Evolutionary conservation across 2,113 vertebrate species (phyloP).

Genomic region (Hepsetus odoe): DNA sequence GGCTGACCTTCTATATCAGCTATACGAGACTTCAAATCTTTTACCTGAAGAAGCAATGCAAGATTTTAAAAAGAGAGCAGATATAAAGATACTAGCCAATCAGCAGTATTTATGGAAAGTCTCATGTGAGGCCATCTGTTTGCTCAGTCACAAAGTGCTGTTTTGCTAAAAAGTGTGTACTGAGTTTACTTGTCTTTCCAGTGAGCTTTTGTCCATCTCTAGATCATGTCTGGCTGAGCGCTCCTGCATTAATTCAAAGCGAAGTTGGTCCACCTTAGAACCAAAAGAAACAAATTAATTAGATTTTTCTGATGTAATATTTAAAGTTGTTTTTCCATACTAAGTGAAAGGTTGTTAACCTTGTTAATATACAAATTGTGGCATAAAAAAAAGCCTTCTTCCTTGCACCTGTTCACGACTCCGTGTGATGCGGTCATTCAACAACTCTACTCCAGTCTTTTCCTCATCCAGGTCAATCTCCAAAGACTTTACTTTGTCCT

Average conservation of each 20-base stretch:
- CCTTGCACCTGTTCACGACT: slow-evolving; percentile 83
- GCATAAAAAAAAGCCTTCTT: neutral
- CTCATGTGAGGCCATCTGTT: neutral
- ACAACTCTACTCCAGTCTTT: slow-evolving; percentile 81
- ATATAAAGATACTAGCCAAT: neutral
- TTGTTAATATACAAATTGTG: too few species aligned
- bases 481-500: slow-evolving; percentile 85
- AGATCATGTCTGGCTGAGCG: slow-evolving; percentile 86
- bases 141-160: neutral
- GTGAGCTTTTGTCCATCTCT: slow-evolving; percentile 89
- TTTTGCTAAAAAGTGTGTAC: neutral
- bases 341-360: too few species aligned
- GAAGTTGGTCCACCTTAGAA: slow-evolving; percentile 90
- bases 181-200: slow-evolving; percentile 88
- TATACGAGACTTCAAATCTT: slow-evolving; percentile 86
- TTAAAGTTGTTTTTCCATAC: too few species aligned
- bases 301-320: too few species aligned
- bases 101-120: neutral
- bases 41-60: slow-evolving; percentile 73
- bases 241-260: slow-evolving; percentile 91
- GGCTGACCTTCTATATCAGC: slow-evolving; percentile 82
- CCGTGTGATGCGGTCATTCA: slow-evolving; percentile 83
- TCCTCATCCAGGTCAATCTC: slow-evolving; percentile 93
- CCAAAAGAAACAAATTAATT: neutral
- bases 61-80: neutral